Base-by-base conservation (phyloP, 2,113 vertebrate species). In the Neogobius melanostomus region DNA sequence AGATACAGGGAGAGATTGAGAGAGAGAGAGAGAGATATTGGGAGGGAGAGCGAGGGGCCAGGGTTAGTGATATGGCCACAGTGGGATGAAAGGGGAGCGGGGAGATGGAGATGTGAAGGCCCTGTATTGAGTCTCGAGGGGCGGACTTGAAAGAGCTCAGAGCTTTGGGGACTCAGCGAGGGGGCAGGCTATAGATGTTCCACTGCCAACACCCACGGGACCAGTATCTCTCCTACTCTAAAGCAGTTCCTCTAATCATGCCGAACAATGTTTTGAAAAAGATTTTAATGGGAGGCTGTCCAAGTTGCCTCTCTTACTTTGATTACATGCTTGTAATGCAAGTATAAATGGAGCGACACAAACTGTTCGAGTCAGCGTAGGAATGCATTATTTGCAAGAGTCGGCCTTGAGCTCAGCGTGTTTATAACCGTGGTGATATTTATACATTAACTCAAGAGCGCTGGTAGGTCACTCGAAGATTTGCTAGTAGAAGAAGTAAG, bases 121-220 rank as follows among this genome's bases (percentile, higher is more conserved):
- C 69, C 82, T 68, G 72, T 56, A 67, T 65, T 80, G 45, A 72
- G 59, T 87, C 85, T 66, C 65, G 6, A 69, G 80, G 75, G 80
- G 71, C 72, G 53, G 56, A 85, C 80, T 87, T 87, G 79, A 85
- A 87, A 87, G 84, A 68, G 59, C 44, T 3, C 51, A 45, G 68
- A 59, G 63, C 69, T 69, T 36, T 46, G 71, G 61, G 28, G 73
- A 72, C 77, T 64, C 16, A 62, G 69, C 64, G 44, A 36, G 52
- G 62, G 54, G 66, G 66, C 77, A 71, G 75, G 77, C 73, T 69
- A 17, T 59, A 69, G 61, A 84, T 67, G 72, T 71, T 75, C 69
- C 69, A 59, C 68, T 71, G 48, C 77, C 7, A n/a, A 46, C 47
- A 65, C 82, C 64, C 80, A 10, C 64, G 64, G 74, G 82, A 82